Evolutionary conservation across 1,140 invertebrate genomes (phyloP), one percentile per base, ranked within the genome.

Genomic region (Micrasema longulum): DNA sequence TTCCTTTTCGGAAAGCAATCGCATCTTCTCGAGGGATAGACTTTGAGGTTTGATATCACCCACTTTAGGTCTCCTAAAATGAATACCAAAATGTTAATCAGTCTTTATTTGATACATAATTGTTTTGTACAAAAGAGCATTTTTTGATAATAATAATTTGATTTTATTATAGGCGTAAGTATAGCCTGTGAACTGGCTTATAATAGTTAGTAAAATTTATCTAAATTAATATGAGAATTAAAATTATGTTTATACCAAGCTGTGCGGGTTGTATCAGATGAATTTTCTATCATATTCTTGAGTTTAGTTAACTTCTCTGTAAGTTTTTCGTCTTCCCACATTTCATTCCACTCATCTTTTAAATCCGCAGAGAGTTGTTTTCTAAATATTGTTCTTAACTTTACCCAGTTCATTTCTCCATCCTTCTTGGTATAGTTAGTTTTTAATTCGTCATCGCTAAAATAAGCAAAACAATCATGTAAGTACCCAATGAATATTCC

Each of bases 311-410:
- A 62, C 76, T 84, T 84, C 43, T 78, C 74, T 26, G 79, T 73
- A 76, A 85, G 82, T 72, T 83, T 82, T 77, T 85, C 82, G 77
- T 80, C 80, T 71, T 80, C 75, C 84, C 84, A 85, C 82, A 85
- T 82, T 9, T 78, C 74, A 71, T 77, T 80, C n/a, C 83, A 60
- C 78, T 83, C 82, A 67, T 83, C 79, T 10, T 81, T 72, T 78
- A 84, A 81, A 57, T 82, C 80, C 75, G 80, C 77, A 12, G 80
- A 74, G 45, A 84, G 83, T 31, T 78, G 77, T 76, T 83, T 79
- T 77, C 83, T 84, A 35, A 84, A 76, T 60, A 79, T 82, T 63
- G 82, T 81, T 57, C 82, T 82, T 77, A 83, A 81, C 43, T 79
- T 81, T 14, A 80, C 77, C 84, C 84, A 85, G 79, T 84, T 83